Conservation (phyloP, 2,888 invertebrate genomes). For the Cantharis rustica region DNA sequence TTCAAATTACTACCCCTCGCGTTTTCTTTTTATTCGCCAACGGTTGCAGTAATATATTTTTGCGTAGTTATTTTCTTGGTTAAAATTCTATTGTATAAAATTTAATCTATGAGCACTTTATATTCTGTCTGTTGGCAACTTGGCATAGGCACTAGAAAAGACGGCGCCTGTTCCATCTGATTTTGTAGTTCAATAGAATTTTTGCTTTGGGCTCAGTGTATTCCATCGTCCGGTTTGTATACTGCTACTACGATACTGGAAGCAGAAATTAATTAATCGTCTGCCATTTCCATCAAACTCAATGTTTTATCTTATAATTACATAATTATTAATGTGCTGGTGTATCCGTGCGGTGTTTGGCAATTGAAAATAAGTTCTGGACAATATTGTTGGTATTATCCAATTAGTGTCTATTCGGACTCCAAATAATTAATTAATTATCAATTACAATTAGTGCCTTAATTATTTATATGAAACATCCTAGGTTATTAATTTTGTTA, state of each 20-base stretch:
- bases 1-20: neutral
- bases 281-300: neutral
- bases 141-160: constrained; percentile 23
- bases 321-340: neutral
- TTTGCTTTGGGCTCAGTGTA: constrained; percentile 16
- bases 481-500: neutral
- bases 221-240: constrained; percentile 8
- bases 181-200: constrained; percentile 4
- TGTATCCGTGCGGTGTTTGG: neutral
- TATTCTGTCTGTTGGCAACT: constrained; percentile 7
- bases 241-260: neutral
- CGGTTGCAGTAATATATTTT: neutral
- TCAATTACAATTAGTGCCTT: neutral
- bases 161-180: constrained; percentile 26
- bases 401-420: neutral
- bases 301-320: neutral
- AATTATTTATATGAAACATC: neutral
- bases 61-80: neutral
- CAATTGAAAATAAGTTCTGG: neutral
- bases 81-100: neutral
- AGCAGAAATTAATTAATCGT: neutral
- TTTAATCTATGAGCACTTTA: constrained; percentile 13
- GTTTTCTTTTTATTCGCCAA: neutral
- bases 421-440: neutral
- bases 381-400: neutral